phyloP scores from a whole-genome alignment of 2,888 invertebrate species.

The Chalcis sispes region DNA sequence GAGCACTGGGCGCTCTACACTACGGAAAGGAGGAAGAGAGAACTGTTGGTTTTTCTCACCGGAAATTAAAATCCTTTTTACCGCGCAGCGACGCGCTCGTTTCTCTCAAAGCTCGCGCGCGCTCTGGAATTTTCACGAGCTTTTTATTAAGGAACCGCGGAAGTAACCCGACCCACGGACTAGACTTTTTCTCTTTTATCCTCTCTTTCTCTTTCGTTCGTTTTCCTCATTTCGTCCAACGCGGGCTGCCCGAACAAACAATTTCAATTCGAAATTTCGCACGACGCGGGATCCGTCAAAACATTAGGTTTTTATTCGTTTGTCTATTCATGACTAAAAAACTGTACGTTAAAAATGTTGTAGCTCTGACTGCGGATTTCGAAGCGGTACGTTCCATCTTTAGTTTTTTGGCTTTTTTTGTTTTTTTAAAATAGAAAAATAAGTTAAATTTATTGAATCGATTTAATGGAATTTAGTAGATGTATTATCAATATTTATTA shows the following conservation, averaged over 20 bases:
- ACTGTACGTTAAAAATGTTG: too few relatives aligned
- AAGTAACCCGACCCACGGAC: constrained; percentile 12
- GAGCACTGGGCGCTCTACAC: background rate
- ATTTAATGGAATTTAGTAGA: too few relatives aligned
- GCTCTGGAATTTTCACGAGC: constrained; percentile 34
- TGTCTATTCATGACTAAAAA: too few relatives aligned
- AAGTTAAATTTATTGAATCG: too few relatives aligned
- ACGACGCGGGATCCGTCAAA: constrained; percentile 22
- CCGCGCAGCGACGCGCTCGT: constrained; percentile 37
- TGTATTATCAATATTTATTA: too few relatives aligned
- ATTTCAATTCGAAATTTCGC: constrained; percentile 49
- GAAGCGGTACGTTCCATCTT: too few relatives aligned
- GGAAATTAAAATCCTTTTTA: constrained; percentile 73
- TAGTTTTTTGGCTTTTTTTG: too few relatives aligned
- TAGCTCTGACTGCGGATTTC: too few relatives aligned
- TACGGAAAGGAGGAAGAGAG: constrained; percentile 7
- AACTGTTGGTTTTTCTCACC: constrained; percentile 70
- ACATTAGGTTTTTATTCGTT: too few relatives aligned
- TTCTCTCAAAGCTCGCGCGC: background rate
- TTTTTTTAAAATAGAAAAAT: too few relatives aligned
- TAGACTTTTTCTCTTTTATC: constrained; percentile 17
- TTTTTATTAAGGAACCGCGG: constrained; percentile 47
- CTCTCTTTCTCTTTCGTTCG: too few relatives aligned
- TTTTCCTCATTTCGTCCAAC: background rate
- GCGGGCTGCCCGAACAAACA: constrained; percentile 12